Percentiles rank a stretch among this genome's conserved stretches.
Conservation (phyloP, 2,888 invertebrate genomes). For the Yponomeuta malinellus region DNA sequence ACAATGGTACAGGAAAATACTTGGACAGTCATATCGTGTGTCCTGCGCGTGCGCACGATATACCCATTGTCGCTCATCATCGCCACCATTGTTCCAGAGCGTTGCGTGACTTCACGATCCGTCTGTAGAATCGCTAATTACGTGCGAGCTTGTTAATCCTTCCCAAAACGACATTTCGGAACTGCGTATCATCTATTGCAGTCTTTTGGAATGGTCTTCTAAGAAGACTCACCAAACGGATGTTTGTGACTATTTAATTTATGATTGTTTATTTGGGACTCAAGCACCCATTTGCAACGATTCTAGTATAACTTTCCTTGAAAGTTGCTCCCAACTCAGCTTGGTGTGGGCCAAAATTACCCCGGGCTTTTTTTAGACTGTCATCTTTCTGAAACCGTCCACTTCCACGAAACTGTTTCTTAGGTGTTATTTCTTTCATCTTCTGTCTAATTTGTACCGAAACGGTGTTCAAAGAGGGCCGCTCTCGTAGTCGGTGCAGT, state of each 20-base stretch:
- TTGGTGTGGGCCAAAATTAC: background rate
- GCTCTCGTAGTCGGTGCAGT: background rate
- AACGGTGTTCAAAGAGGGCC: conserved; percentile 1
- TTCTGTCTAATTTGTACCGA: background rate
- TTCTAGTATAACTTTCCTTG: background rate
- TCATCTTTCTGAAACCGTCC: background rate
- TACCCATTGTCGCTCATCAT: conserved; percentile 49
- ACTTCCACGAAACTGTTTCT: background rate
- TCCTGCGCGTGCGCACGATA: conserved; percentile 56
- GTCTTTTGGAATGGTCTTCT: background rate
- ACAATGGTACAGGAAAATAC: background rate
- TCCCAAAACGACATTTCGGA: background rate
- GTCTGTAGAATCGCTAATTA: conserved; percentile 59
- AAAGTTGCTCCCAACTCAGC: background rate
- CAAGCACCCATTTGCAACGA: too few relatives aligned
- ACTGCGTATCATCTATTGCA: background rate
- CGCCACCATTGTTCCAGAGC: conserved; percentile 46
- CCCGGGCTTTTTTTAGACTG: background rate
- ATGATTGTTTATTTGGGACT: background rate
- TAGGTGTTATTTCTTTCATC: background rate
- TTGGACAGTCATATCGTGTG: conserved; percentile 2
- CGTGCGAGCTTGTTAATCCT: conserved; percentile 19
- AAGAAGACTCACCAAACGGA: background rate
- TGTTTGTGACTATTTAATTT: background rate
- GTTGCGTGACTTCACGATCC: conserved; percentile 53